Percentiles rank a stretch among this genome's conserved stretches.
Conservation (phyloP, 1,140 invertebrate genomes). For the Pristionchus pacificus region DNA sequence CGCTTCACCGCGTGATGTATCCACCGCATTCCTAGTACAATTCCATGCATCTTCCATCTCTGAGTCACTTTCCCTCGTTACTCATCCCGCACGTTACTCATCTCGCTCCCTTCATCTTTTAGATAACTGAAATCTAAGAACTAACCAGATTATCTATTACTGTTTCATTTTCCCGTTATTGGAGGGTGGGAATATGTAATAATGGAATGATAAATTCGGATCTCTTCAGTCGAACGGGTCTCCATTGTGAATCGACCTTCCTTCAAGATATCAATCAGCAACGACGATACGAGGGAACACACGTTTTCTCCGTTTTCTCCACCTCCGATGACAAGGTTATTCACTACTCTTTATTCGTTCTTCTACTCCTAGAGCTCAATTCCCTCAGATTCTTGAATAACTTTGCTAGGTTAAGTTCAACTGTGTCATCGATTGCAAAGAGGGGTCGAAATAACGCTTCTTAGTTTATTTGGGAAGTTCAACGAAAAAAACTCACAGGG, state of each 20-base stretch:
- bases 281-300: constrained; percentile 29
- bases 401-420: too few relatives aligned
- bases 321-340: constrained; percentile 33
- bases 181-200: background rate
- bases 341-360: background rate
- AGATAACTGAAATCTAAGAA: background rate
- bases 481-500: too few relatives aligned
- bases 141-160: too few relatives aligned
- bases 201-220: too few relatives aligned
- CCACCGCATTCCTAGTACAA: background rate
- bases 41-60: too few relatives aligned
- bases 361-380: too few relatives aligned
- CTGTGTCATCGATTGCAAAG: constrained; percentile 1
- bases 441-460: too few relatives aligned
- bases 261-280: constrained; percentile 36
- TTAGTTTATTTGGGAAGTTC: too few relatives aligned
- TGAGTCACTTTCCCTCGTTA: too few relatives aligned
- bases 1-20: constrained; percentile 1
- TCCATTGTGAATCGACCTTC: constrained; percentile 38
- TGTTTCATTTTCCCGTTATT: constrained; percentile 4
- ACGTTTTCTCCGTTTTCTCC: constrained; percentile 35
- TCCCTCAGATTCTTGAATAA: too few relatives aligned
- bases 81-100: too few relatives aligned
- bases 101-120: too few relatives aligned
- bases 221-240: constrained; percentile 31